A percentile compares a stretch with the other conserved stretches of the same genome.
phyloP scores from a whole-genome alignment of 2,888 invertebrate species.

The Pachydiplax longipennis region DNA sequence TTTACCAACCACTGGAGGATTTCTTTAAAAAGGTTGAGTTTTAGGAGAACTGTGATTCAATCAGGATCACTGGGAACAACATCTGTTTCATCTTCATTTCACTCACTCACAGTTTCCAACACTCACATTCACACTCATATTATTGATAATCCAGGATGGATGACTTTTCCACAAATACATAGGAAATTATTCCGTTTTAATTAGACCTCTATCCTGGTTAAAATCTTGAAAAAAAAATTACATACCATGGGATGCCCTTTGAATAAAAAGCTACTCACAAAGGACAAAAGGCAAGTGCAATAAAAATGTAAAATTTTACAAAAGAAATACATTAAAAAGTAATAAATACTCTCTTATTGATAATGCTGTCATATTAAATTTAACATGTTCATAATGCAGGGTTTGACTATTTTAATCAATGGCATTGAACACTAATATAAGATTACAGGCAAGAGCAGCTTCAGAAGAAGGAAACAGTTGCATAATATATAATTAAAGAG shows the following conservation, averaged over 20 bases:
- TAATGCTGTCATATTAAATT: background rate
- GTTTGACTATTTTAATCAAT: too few species aligned
- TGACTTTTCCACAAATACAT: background rate
- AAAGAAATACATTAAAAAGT: background rate
- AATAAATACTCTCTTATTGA: constrained; percentile 10
- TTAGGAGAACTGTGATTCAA: background rate
- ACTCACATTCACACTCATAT: background rate
- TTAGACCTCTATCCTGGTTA: background rate
- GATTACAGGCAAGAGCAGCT: too few species aligned
- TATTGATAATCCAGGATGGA: constrained; percentile 7
- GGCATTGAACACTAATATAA: too few species aligned
- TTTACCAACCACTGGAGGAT: background rate
- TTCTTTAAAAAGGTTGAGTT: background rate
- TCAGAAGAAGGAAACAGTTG: too few species aligned
- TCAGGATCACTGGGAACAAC: background rate
- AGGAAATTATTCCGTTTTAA: background rate
- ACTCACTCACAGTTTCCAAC: background rate
- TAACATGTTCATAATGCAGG: too few species aligned
- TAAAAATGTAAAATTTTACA: constrained; percentile 16
- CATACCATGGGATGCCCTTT: background rate
- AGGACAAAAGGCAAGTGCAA: background rate
- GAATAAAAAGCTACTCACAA: background rate
- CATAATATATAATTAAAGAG: too few species aligned
- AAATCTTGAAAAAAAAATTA: background rate
- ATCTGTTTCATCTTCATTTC: background rate